Evolutionary conservation across 2,113 vertebrate genomes (phyloP).

Genomic region (Oryzias woworae): DNA sequence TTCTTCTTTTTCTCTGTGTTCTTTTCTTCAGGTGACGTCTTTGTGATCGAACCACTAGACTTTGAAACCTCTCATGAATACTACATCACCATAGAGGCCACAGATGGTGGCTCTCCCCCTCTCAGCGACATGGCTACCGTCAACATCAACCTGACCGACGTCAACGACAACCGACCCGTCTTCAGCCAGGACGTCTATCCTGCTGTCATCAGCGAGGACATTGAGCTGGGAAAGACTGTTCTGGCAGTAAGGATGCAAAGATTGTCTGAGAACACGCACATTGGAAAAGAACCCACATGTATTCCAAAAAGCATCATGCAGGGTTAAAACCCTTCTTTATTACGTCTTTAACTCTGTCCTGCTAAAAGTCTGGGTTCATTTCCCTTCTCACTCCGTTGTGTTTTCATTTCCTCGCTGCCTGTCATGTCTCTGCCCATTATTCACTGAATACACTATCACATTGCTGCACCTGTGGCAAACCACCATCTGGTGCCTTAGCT

Average conservation of each 20-base stretch:
- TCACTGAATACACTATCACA: constrained; percentile 44
- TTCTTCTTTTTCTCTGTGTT: background rate
- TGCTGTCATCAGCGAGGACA: constrained; percentile 90
- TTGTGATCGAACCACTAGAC: constrained; percentile 89
- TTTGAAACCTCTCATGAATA: constrained; percentile 92
- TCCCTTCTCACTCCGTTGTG: constrained; percentile 27
- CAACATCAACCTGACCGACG: constrained; percentile 92
- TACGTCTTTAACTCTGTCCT: constrained; percentile 4
- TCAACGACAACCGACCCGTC: constrained; percentile 90
- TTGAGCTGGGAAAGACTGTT: constrained; percentile 83
- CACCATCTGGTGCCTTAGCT: constrained; percentile 57
- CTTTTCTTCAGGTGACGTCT: constrained; percentile 83
- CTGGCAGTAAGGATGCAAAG: constrained; percentile 74
- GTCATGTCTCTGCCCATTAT: constrained; percentile 39
- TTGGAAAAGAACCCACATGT: constrained; percentile 11
- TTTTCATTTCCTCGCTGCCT: constrained; percentile 17
- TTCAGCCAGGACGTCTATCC: constrained; percentile 91
- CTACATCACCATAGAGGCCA: constrained; percentile 93
- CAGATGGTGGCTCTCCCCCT: constrained; percentile 89
- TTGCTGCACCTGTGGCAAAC: constrained; percentile 61
- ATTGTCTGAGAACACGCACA: background rate
- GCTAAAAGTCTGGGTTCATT: constrained; percentile 17
- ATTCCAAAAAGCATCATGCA: background rate
- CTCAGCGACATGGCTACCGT: constrained; percentile 92
- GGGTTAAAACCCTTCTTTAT: constrained; percentile 9